Conservation (phyloP, 2,888 invertebrate species). For the Dilophus febrilis region DNA sequence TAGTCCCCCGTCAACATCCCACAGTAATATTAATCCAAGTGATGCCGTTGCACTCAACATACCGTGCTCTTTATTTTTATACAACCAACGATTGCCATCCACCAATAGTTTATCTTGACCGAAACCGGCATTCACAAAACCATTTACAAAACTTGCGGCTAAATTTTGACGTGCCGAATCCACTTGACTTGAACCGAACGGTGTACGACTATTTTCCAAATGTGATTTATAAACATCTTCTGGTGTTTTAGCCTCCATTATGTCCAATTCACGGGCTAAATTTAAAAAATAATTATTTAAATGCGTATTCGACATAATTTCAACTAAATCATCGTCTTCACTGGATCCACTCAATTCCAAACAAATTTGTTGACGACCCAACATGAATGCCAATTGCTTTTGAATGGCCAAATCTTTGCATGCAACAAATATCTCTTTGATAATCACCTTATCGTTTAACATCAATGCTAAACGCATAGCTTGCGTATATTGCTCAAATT, state of each 20-base stretch:
- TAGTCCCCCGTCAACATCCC: conserved; percentile 97
- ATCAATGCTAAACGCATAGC: conserved; percentile 85
- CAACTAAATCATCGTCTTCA: conserved; percentile 64
- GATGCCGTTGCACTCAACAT: conserved; percentile 97
- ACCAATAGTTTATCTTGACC: conserved; percentile 88
- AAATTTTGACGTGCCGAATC: conserved; percentile 95
- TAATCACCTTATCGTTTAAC: conserved; percentile 61
- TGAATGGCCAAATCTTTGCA: conserved; percentile 64
- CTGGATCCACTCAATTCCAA: conserved; percentile 47
- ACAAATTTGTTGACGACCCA: conserved; percentile 85
- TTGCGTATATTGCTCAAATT: conserved; percentile 76
- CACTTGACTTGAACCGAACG: conserved; percentile 56
- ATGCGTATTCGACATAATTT: conserved; percentile 87
- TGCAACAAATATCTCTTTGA: conserved; percentile 66
- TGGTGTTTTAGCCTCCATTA: conserved; percentile 97
- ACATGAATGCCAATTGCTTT: conserved; percentile 91
- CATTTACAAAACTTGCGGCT: conserved; percentile 96
- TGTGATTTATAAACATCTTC: conserved; percentile 98
- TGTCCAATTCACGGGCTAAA: conserved; percentile 90
- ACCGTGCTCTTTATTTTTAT: conserved; percentile 94
- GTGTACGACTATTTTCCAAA: conserved; percentile 71
- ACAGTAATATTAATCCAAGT: conserved; percentile 82
- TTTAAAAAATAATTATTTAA: conserved; percentile 85
- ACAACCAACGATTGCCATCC: conserved; percentile 70
- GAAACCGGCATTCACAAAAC: conserved; percentile 96